These are phyloP conservation scores for Tragelaphus imberbis DNA, from an alignment of 2,113 vertebrate species.

Conservation along the genomic window DNA sequence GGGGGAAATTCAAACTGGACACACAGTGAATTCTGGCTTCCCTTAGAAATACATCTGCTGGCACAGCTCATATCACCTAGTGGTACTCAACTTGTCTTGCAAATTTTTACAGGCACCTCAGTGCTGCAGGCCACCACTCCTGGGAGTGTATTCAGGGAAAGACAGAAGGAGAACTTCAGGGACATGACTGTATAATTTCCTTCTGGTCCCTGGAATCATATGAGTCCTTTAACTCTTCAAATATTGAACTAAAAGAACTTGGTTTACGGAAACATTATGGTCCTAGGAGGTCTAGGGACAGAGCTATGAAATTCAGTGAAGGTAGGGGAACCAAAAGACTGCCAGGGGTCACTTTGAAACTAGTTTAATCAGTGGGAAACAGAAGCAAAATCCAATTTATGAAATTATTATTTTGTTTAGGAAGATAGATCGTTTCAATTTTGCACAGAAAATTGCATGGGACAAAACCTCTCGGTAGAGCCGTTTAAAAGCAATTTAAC, in stretches of 20 bases:
- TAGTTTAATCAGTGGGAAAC: neutral
- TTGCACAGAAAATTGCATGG: slow-evolving; percentile 59
- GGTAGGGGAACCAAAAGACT: neutral
- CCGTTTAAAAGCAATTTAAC: slow-evolving; percentile 58
- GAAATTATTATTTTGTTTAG: slow-evolving; percentile 55
- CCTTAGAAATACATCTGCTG: neutral
- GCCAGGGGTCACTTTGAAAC: neutral
- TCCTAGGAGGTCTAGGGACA: neutral
- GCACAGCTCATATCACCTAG: neutral
- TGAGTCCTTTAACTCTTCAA: slow-evolving; percentile 21
- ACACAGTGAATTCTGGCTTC: neutral
- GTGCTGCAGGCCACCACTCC: neutral
- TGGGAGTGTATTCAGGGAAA: neutral
- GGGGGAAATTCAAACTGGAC: neutral
- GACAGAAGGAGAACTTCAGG: neutral
- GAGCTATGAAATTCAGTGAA: neutral
- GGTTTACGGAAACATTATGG: neutral
- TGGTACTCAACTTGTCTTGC: neutral
- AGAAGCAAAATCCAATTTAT: slow-evolving; percentile 32
- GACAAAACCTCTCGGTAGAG: slow-evolving; percentile 31
- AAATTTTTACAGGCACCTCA: neutral
- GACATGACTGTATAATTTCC: neutral
- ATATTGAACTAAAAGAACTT: neutral
- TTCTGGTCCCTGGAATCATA: slow-evolving; percentile 3
- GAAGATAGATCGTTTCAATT: slow-evolving; percentile 54